Conservation (phyloP, 2,113 vertebrate species). For the Thunnus thynnus region DNA sequence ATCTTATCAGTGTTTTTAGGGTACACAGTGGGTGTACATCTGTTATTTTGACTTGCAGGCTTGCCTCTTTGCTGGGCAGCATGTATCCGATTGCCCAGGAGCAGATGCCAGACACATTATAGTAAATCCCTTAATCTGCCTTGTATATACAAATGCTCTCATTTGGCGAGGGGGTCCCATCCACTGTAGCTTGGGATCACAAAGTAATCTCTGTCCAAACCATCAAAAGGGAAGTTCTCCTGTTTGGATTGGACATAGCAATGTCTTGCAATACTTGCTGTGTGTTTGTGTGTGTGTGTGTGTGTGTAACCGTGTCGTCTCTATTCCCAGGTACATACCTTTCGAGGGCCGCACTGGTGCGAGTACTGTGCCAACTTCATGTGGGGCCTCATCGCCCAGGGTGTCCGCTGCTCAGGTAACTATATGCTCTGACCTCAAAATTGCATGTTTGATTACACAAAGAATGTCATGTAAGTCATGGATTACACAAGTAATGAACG, state of each 20-base stretch:
- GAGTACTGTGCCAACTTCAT: slow-evolving; percentile 99
- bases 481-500: slow-evolving; percentile 17
- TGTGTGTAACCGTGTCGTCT: slow-evolving; percentile 51
- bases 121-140: slow-evolving; percentile 81
- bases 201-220: slow-evolving; percentile 47
- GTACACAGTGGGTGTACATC: slow-evolving; percentile 59
- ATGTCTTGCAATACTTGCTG: not conserved
- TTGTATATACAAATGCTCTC: slow-evolving; percentile 69
- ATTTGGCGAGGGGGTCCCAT: slow-evolving; percentile 53
- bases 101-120: slow-evolving; percentile 77
- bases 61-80: slow-evolving; percentile 32
- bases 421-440: not conserved
- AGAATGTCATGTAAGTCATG: not conserved
- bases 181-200: slow-evolving; percentile 47
- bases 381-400: slow-evolving; percentile 99
- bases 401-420: slow-evolving; percentile 97
- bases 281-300: slow-evolving; percentile 1
- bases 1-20: slow-evolving; percentile 52
- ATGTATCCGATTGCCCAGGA: slow-evolving; percentile 70
- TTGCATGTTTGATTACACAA: slow-evolving; percentile 5
- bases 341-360: slow-evolving; percentile 97
- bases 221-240: slow-evolving; percentile 29
- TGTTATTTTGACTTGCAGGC: slow-evolving; percentile 67
- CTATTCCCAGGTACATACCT: slow-evolving; percentile 92
- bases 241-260: slow-evolving; percentile 10